phyloP scores from a whole-genome alignment of 2,888 invertebrate genomes.

The Antheraea assamensis region DNA sequence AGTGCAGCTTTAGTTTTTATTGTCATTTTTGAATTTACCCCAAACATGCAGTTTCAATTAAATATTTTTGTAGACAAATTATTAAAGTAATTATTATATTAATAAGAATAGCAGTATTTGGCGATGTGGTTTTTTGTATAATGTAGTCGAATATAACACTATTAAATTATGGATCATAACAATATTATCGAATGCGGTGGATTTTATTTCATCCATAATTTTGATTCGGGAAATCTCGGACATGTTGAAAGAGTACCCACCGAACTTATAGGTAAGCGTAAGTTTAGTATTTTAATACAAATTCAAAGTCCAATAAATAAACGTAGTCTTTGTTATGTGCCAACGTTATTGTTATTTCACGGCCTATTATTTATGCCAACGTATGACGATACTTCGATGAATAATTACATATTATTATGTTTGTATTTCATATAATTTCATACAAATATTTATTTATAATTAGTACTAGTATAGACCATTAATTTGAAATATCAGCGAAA shows the following conservation, averaged over 20 bases:
- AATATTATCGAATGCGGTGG: constrained; percentile 85
- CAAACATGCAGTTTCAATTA: constrained; percentile 67
- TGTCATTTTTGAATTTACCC: constrained; percentile 72
- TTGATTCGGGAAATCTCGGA: constrained; percentile 95
- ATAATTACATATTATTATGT: not conserved
- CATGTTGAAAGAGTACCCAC: constrained; percentile 88
- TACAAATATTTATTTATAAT: not conserved
- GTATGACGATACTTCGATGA: not conserved
- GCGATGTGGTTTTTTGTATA: constrained; percentile 65
- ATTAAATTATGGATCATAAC: constrained; percentile 73
- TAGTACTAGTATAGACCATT: not conserved
- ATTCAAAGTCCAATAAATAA: constrained; percentile 26
- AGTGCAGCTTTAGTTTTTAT: constrained; percentile 74
- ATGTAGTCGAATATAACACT: constrained; percentile 66
- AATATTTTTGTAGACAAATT: constrained; percentile 66
- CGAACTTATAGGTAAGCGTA: constrained; percentile 76
- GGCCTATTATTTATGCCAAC: constrained; percentile 6
- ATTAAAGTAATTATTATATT: constrained; percentile 57
- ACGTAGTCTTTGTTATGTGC: constrained; percentile 32
- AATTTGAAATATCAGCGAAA: too few species aligned
- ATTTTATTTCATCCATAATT: constrained; percentile 92
- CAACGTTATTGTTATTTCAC: constrained; percentile 32
- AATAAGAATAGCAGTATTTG: constrained; percentile 54
- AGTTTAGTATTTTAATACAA: constrained; percentile 40
- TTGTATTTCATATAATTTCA: not conserved